Base-by-base conservation (phyloP, 2,888 invertebrate species). In the Sepioteuthis lessoniana region DNA sequence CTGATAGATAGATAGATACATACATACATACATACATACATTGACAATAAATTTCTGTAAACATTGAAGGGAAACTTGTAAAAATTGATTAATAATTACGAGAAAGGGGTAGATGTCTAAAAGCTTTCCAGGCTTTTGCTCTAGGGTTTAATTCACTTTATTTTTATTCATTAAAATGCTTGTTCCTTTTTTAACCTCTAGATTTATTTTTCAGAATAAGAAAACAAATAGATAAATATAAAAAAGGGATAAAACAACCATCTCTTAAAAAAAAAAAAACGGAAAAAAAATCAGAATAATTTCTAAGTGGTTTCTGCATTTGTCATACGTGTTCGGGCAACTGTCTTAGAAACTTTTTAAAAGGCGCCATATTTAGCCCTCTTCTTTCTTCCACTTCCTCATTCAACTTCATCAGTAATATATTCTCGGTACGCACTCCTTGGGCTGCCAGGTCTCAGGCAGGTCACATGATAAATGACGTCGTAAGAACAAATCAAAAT, bases 391-490 rank as follows among this genome's bases (percentile, higher is more conserved):
- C 5, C 76, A 76, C n/a, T 55, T 25, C 25, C 21, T 25, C 55
- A n/a, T 1, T 31, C 60, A 60, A 60, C 60, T n/a, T n/a, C n/a
- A 76, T 76, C n/a, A 19, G 76, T 16, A 42, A 76, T 76, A n/a
- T 76, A 76, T n/a, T 76, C 76, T 16, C n/a, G 10, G n/a, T 10
- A 76, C n/a, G n/a, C n/a, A n/a, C n/a, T 76, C 76, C n/a, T n/a
- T n/a, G 76, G n/a, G n/a, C 76, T 76, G 76, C 13, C 76, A 76
- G n/a, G 13, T 76, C 76, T 76, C 76, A 76, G n/a, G n/a, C 76
- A n/a, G 76, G 76, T 76, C 76, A 76, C 76, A 76, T 76, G 76
- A 76, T 76, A n/a, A 76, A 76, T 76, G n/a, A 76, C 76, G n/a
- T n/a, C 76, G 16, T n/a, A 76, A 76, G 76, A 76, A 76, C 76